phyloP scores from a whole-genome alignment of 2,113 vertebrate species.

The Elachura formosa region DNA sequence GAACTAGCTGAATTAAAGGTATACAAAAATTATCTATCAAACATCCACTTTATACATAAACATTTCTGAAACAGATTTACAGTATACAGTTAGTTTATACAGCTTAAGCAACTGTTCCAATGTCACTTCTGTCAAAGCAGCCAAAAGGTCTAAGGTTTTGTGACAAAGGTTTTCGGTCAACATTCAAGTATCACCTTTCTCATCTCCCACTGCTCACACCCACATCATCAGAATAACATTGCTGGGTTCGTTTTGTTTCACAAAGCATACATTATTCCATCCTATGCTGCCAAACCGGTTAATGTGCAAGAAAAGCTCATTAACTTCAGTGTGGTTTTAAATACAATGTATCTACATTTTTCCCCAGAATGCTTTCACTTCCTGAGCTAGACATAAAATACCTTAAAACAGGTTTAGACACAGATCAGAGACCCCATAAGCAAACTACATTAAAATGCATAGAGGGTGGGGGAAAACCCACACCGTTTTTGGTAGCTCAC shows the following conservation, averaged over 20 bases:
- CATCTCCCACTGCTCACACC: neutral
- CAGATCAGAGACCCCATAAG: conserved; percentile 55
- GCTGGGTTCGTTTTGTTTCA: neutral
- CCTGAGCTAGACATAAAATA: conserved; percentile 73
- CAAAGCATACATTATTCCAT: neutral
- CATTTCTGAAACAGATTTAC: conserved; percentile 52
- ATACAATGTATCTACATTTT: conserved; percentile 61
- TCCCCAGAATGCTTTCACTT: conserved; percentile 67
- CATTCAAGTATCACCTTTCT: neutral
- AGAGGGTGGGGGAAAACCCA: neutral
- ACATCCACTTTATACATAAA: conserved; percentile 66
- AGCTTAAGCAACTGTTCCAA: conserved; percentile 43
- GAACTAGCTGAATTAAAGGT: conserved; percentile 59
- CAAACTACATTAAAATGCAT: conserved; percentile 61
- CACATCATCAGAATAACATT: neutral
- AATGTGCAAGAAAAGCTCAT: conserved; percentile 38
- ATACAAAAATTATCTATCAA: conserved; percentile 63
- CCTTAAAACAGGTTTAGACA: conserved; percentile 76
- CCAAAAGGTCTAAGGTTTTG: neutral
- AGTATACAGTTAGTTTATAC: conserved; percentile 50
- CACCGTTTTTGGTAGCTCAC: neutral
- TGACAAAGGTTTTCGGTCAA: conserved; percentile 7
- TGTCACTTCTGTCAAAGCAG: conserved; percentile 29
- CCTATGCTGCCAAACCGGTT: neutral
- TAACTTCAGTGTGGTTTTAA: conserved; percentile 14